These are phyloP conservation scores for Agrotis exclamationis DNA, from an alignment of 2,888 invertebrate genomes.

Conservation along the genomic window DNA sequence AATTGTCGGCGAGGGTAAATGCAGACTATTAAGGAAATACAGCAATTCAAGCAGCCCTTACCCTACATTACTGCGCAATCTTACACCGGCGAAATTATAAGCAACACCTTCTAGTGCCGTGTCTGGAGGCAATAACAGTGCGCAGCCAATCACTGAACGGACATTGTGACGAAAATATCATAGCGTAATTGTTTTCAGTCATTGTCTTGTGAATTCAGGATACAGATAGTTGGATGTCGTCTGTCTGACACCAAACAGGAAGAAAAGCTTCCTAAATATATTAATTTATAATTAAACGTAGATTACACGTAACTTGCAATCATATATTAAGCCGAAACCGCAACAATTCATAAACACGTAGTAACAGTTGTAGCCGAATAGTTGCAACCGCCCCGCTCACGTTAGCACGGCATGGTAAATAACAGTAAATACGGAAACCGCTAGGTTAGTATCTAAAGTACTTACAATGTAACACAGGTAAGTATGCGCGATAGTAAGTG, in stretches of 20 bases:
- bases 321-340: slow-evolving; percentile 27
- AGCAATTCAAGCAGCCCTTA: slow-evolving; percentile 90
- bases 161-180: slow-evolving; percentile 71
- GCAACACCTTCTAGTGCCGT: slow-evolving; percentile 89
- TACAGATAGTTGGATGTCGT: slow-evolving; percentile 15
- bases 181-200: slow-evolving; percentile 65
- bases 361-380: slow-evolving; percentile 43
- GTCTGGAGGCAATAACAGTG: slow-evolving; percentile 84
- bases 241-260: not conserved
- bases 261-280: not conserved
- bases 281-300: slow-evolving; percentile 7
- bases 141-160: slow-evolving; percentile 72
- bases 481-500: slow-evolving; percentile 40
- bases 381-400: slow-evolving; percentile 24
- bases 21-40: slow-evolving; percentile 91
- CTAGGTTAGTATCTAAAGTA: slow-evolving; percentile 40
- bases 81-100: slow-evolving; percentile 89
- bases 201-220: slow-evolving; percentile 28
- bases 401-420: slow-evolving; percentile 56
- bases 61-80: slow-evolving; percentile 90
- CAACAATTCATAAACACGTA: slow-evolving; percentile 48
- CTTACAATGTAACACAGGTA: slow-evolving; percentile 43
- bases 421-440: slow-evolving; percentile 60
- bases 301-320: slow-evolving; percentile 3
- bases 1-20: slow-evolving; percentile 90